These are phyloP conservation scores for Apis laboriosa DNA, from an alignment of 1,140 invertebrate genomes.

Conservation along the genomic window DNA sequence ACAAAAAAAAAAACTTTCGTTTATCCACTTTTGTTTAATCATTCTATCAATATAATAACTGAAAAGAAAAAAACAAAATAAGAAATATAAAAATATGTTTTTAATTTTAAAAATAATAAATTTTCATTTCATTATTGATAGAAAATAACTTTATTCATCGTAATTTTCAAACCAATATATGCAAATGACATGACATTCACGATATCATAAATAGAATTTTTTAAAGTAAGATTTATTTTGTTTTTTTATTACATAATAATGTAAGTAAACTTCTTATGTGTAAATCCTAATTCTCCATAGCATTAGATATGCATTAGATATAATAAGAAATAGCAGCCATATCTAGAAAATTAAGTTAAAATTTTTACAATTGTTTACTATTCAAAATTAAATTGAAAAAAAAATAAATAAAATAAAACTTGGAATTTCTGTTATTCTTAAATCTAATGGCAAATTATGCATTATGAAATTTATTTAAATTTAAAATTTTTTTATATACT, in stretches of 20 bases:
- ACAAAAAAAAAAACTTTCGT: slow-evolving; percentile 95
- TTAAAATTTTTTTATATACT: background rate
- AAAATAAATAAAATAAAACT: too few relatives aligned
- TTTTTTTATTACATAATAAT: slow-evolving; percentile 86
- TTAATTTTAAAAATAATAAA: background rate
- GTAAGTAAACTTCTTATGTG: slow-evolving; percentile 88
- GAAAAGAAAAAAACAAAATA: slow-evolving; percentile 54
- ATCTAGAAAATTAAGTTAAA: slow-evolving; percentile 83
- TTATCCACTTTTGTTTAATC: slow-evolving; percentile 90
- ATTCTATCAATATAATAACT: slow-evolving; percentile 97
- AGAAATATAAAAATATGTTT: background rate
- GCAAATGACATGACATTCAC: slow-evolving; percentile 94
- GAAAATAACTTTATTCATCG: slow-evolving; percentile 78
- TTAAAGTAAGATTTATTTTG: slow-evolving; percentile 85
- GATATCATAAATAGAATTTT: slow-evolving; percentile 86
- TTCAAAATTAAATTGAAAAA: too few relatives aligned
- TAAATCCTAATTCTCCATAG: slow-evolving; percentile 98
- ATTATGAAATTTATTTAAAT: background rate
- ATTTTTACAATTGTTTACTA: background rate
- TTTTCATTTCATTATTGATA: background rate
- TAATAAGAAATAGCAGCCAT: slow-evolving; percentile 97
- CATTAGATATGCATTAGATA: slow-evolving; percentile 95
- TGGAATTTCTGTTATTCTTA: too few relatives aligned
- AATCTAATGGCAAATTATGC: too few relatives aligned
- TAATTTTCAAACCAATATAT: slow-evolving; percentile 96